A percentile compares a stretch with the other conserved stretches of the same genome.
phyloP scores from a whole-genome alignment of 1,140 invertebrate genomes.

The Meteorus sp. region DNA sequence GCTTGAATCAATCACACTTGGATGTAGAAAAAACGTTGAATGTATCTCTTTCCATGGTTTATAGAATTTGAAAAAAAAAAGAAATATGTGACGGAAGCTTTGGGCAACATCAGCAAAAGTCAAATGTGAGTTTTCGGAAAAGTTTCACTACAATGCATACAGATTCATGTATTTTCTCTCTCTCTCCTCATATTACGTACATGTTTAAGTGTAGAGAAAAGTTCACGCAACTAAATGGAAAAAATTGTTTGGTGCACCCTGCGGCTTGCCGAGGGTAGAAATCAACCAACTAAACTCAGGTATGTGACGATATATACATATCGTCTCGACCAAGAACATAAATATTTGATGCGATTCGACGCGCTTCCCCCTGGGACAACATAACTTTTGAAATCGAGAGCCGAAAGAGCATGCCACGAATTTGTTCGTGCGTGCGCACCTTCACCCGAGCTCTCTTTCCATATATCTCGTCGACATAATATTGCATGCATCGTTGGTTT shows the following conservation, averaged over 20 bases:
- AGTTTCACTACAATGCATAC: not conserved
- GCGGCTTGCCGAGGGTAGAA: conserved; percentile 1
- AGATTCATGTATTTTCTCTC: too few relatives aligned
- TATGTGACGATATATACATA: too few relatives aligned
- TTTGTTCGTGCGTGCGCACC: conserved; percentile 6
- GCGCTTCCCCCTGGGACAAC: conserved; percentile 26
- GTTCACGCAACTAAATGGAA: not conserved
- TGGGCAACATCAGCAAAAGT: not conserved
- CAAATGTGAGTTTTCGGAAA: not conserved
- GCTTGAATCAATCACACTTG: too few relatives aligned
- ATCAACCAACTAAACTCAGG: conserved; percentile 3
- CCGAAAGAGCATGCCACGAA: conserved; percentile 14
- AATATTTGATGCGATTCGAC: conserved; percentile 34
- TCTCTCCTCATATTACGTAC: not conserved
- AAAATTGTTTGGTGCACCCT: conserved; percentile 10
- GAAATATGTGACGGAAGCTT: too few relatives aligned
- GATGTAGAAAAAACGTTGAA: too few relatives aligned
- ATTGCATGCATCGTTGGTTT: not conserved
- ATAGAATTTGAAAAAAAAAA: too few relatives aligned
- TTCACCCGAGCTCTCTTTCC: not conserved
- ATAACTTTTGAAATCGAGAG: conserved; percentile 29
- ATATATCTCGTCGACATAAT: not conserved
- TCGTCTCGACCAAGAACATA: conserved; percentile 18
- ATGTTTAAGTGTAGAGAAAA: not conserved
- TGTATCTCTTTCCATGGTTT: too few relatives aligned